Evolutionary conservation across 2,113 vertebrate genomes (phyloP).

Genomic region (Arvicanthis niloticus): DNA sequence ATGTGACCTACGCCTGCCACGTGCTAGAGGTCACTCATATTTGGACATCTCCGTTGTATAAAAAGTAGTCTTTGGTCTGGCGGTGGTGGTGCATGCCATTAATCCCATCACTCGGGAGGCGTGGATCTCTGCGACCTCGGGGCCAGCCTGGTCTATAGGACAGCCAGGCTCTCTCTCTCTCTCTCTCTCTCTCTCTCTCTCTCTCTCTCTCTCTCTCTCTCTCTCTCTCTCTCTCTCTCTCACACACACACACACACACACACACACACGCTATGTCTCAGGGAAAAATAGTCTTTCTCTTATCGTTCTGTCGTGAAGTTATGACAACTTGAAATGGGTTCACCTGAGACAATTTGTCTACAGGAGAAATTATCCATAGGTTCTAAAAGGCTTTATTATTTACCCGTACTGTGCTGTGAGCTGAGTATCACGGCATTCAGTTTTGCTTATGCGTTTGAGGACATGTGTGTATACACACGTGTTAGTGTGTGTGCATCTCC

Average conservation of each 20-base stretch:
- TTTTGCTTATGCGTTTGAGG: neutral
- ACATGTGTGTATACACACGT: neutral
- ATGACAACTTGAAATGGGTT: neutral
- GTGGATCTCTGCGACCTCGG: neutral
- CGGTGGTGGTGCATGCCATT: neutral
- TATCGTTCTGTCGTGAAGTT: neutral
- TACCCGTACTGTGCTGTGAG: neutral
- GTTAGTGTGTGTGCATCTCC: neutral
- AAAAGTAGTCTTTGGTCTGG: neutral
- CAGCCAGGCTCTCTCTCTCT: too few relatives aligned
- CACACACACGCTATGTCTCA: too few relatives aligned
- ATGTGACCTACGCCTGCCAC: neutral
- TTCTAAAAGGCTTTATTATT: neutral
- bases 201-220: too few relatives aligned
- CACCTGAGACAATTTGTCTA: neutral
- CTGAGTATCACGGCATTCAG: neutral
- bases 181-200: too few relatives aligned
- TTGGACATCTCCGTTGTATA: neutral
- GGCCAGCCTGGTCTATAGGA: neutral
- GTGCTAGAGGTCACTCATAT: neutral
- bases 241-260: too few relatives aligned
- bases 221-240: too few relatives aligned
- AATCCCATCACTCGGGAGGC: neutral
- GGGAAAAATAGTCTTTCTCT: conserved; percentile 11
- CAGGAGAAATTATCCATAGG: neutral